Evolutionary conservation across 2,797 vertebrate species (phyloP), one percentile per base, ranked within the genome.

Genomic region (Sebastes alutus): DNA sequence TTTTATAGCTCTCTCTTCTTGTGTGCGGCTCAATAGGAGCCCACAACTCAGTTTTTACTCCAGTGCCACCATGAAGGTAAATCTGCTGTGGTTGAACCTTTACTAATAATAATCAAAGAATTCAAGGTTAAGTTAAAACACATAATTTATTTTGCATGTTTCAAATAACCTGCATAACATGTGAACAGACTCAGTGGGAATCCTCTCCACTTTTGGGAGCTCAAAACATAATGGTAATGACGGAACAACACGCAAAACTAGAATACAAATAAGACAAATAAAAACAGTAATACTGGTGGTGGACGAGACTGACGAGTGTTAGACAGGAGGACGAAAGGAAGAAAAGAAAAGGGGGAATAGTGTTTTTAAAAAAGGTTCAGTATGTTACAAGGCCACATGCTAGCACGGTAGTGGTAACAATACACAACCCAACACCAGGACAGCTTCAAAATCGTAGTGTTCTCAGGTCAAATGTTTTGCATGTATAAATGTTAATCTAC

Each of bases 401-500:
- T 83, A 81, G 87, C 80, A 88, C 81, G 27, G 86, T 82, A 86
- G 87, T 84, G 92, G 93, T 89, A 95, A 91, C 92, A 92, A 66
- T 62, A 92, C 90, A 85, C 81, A 86, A 91, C 81, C 86, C 69
- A 72, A 88, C 78, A 82, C 63, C 55, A 80, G 78, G 75, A 85
- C 73, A 82, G 68, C 86, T 78, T 84, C 72, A 82, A 79, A 80
- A 79, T 55, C 6, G 64, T 82, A 87, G 83, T 90, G 86, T 91
- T 93, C 89, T 93, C 92, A 90, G 81, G 88, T 89, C 91, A 93
- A 90, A 80, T 72, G 62, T 75, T 91, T 91, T 89, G 68, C 94
- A 92, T 95, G 89, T 93, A 93, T 88, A 93, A 93, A 93, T 83
- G 94, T 94, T 94, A 92, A 94, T 94, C 95, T 94, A 94, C 89